Percentiles rank a stretch among this genome's conserved stretches.
These are phyloP conservation scores for Pteronura brasiliensis DNA, from an alignment of 2,113 vertebrate species.

Conservation along the genomic window DNA sequence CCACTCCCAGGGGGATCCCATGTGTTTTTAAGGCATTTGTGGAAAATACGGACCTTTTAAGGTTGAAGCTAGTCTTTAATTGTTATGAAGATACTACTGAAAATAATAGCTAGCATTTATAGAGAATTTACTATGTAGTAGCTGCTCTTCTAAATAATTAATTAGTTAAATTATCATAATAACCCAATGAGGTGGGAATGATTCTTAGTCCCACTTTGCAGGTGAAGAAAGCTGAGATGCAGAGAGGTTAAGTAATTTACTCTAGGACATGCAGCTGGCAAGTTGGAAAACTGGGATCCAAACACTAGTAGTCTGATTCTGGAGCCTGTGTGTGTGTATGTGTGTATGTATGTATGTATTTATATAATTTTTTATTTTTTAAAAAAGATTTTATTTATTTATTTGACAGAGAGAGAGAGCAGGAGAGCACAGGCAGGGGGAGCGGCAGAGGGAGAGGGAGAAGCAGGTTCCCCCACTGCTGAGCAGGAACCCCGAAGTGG, in stretches of 20 bases:
- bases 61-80: background rate
- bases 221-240: slow-evolving; percentile 10
- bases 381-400: background rate
- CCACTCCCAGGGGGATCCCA: background rate
- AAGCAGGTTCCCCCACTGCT: too few relatives aligned
- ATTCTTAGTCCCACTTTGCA: slow-evolving; percentile 8
- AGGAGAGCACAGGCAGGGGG: too few relatives aligned
- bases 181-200: background rate
- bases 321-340: background rate
- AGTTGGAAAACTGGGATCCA: background rate
- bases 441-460: background rate
- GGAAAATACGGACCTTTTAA: slow-evolving; percentile 4
- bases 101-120: background rate
- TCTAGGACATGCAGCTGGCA: background rate
- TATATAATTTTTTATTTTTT: background rate
- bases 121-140: background rate
- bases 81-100: slow-evolving; percentile 2
- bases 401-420: too few relatives aligned
- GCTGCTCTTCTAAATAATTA: background rate
- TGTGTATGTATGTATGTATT: background rate
- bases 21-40: slow-evolving; percentile 37
- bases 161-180: background rate
- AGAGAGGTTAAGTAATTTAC: background rate
- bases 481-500: too few relatives aligned
- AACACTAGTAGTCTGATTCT: background rate